Percentiles rank a stretch among this genome's conserved stretches.
These are phyloP conservation scores for Criorhina ranunculi DNA, from an alignment of 2,888 invertebrate species.

Conservation along the genomic window DNA sequence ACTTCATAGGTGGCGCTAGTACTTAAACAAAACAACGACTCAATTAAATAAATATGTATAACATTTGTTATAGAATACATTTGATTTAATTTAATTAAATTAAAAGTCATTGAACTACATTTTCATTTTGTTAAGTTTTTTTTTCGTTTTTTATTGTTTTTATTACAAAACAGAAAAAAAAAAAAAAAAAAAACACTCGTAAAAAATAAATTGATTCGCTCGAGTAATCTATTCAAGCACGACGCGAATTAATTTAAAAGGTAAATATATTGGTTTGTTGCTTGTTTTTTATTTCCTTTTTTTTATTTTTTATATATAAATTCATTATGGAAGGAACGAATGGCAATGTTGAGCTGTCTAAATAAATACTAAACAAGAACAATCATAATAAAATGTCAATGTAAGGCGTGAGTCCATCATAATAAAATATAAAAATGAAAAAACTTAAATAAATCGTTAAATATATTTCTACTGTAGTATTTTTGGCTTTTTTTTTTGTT, in stretches of 20 bases:
- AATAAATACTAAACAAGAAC: slow-evolving; percentile 25
- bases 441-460: slow-evolving; percentile 3
- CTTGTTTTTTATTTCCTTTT: too few species aligned
- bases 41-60: background rate
- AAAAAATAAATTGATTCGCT: slow-evolving; percentile 40
- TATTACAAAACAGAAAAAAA: slow-evolving; percentile 4
- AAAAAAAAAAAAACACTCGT: too few species aligned
- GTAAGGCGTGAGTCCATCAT: slow-evolving; percentile 23
- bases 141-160: background rate
- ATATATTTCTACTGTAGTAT: background rate
- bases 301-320: background rate
- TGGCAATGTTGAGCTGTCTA: background rate
- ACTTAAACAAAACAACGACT: background rate
- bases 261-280: background rate
- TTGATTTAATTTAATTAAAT: slow-evolving; percentile 8
- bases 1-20: slow-evolving; percentile 23
- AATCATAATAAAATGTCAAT: slow-evolving; percentile 30
- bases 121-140: background rate
- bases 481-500: background rate
- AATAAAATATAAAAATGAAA: slow-evolving; percentile 10
- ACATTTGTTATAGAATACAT: background rate
- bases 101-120: slow-evolving; percentile 21
- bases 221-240: slow-evolving; percentile 30
- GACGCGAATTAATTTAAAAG: slow-evolving; percentile 37
- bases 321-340: background rate